These are phyloP conservation scores for Cerastis leucographa DNA, from an alignment of 2,888 invertebrate genomes.

Conservation along the genomic window DNA sequence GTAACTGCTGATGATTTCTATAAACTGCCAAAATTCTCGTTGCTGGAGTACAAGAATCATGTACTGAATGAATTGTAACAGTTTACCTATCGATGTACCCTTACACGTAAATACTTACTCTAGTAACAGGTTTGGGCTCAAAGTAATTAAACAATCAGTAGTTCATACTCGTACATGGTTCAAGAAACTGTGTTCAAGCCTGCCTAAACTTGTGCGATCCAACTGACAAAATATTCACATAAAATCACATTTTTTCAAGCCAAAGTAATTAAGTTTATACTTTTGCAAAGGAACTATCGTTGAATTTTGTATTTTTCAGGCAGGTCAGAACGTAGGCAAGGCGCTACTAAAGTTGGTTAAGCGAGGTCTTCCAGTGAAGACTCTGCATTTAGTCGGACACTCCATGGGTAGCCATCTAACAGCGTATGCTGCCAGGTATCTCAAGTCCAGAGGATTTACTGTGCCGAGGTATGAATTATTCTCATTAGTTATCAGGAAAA, in stretches of 20 bases:
- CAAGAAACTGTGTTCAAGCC: neutral
- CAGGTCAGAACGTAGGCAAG: conserved; percentile 84
- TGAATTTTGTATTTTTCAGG: conserved; percentile 65
- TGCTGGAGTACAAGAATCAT: no score
- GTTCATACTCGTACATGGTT: neutral
- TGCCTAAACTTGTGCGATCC: neutral
- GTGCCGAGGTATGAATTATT: conserved; percentile 73
- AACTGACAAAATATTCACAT: neutral
- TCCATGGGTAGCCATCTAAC: conserved; percentile 91
- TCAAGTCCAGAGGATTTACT: conserved; percentile 73
- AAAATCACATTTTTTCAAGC: neutral
- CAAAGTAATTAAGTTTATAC: neutral
- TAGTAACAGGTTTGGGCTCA: neutral
- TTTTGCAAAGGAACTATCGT: neutral
- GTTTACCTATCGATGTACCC: no score
- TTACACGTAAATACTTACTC: no score
- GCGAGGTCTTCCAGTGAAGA: conserved; percentile 83
- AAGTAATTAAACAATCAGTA: neutral
- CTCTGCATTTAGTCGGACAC: conserved; percentile 90
- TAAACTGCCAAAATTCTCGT: no score
- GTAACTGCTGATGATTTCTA: no score
- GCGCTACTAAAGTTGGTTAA: conserved; percentile 87
- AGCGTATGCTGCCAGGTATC: conserved; percentile 87
- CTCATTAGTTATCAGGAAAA: neutral
- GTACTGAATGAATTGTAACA: no score